phyloP scores from a whole-genome alignment of 2,888 invertebrate species.

The Hymenopus coronatus region DNA sequence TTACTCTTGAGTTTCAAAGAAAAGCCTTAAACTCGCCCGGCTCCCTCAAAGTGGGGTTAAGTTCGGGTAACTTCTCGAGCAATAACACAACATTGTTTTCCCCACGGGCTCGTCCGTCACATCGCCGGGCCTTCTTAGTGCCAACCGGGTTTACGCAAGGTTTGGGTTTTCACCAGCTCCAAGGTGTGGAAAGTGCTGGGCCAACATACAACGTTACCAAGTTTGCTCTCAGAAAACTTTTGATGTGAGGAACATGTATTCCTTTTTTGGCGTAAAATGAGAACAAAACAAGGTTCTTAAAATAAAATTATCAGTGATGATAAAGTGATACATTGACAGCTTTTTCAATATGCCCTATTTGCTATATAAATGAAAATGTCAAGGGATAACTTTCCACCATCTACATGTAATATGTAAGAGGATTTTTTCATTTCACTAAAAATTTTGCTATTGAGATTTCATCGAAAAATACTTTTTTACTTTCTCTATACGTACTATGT shows the following conservation, averaged over 20 bases:
- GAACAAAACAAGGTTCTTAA: too few species aligned
- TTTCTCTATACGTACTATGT: too few species aligned
- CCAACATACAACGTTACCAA: background rate
- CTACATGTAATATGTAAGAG: too few species aligned
- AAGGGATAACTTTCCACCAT: too few species aligned
- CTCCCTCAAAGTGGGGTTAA: background rate
- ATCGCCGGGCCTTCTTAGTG: background rate
- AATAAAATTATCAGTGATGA: too few species aligned
- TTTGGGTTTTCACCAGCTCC: background rate
- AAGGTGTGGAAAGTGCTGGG: background rate
- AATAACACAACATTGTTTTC: conserved; percentile 16
- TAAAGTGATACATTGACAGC: too few species aligned
- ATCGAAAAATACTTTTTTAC: too few species aligned
- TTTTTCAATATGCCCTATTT: too few species aligned
- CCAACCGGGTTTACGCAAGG: background rate
- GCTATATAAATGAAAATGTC: too few species aligned
- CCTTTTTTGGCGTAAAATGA: background rate
- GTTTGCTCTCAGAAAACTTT: background rate
- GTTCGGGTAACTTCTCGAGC: background rate
- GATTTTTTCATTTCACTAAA: too few species aligned
- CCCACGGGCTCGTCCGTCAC: background rate
- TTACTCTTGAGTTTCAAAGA: background rate
- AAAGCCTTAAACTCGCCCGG: background rate
- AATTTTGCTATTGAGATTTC: too few species aligned
- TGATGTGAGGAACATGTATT: background rate